Percentiles rank a stretch among this genome's conserved stretches.
Evolutionary conservation across 2,113 vertebrate species (phyloP).

Genomic region (Perognathus longimembris): DNA sequence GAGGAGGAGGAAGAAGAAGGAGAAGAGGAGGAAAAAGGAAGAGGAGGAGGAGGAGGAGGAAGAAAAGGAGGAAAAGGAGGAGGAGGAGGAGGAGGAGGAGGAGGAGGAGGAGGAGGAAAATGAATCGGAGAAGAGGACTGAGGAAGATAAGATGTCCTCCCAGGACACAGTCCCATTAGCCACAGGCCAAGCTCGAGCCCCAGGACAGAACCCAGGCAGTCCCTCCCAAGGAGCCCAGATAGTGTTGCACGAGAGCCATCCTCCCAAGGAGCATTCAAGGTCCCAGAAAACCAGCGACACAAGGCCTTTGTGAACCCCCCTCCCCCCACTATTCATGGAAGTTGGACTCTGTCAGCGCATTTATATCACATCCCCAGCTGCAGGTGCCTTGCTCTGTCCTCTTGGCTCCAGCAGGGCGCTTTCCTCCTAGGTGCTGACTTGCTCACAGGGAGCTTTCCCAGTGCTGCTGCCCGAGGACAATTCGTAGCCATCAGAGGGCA

Average conservation of each 20-base stretch:
- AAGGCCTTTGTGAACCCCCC: not conserved
- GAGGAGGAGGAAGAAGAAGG: rapidly evolving
- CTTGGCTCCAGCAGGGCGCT: not conserved
- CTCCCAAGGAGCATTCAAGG: no score
- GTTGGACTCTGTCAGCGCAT: not conserved
- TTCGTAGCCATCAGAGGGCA: not conserved
- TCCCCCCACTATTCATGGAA: no score
- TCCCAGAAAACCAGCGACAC: not conserved
- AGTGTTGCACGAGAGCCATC: not conserved
- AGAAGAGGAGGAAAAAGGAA: not conserved
- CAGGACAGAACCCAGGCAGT: not conserved
- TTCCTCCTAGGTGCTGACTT: not conserved
- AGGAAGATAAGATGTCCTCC: no score
- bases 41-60: not conserved
- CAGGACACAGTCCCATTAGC: no score
- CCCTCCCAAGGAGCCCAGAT: not conserved
- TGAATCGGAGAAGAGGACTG: no score
- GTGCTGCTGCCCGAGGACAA: not conserved
- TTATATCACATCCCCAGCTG: no score
- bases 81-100: no score
- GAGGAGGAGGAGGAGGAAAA: no score
- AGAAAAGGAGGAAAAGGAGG: no score
- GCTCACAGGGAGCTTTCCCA: no score
- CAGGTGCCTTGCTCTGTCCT: not conserved
- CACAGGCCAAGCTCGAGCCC: no score